Conservation (phyloP, 2,797 vertebrate genomes). For the Pyrrhura leucotis region DNA sequence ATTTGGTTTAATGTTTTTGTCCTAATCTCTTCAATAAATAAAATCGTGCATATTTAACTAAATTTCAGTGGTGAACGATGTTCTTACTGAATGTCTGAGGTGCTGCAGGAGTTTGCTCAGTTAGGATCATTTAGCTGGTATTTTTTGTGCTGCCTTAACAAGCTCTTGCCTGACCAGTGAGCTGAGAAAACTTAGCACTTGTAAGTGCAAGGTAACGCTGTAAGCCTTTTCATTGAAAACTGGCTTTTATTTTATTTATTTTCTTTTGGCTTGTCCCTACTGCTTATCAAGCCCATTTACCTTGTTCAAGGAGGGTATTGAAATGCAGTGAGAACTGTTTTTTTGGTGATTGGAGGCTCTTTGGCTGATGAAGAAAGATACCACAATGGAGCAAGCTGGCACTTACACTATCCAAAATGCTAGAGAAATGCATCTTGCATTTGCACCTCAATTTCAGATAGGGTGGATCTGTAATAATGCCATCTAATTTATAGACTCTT, state of each 20-base stretch:
- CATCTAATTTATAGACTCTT: background rate
- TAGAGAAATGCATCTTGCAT: background rate
- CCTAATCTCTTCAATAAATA: conserved; percentile 99
- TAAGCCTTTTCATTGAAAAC: background rate
- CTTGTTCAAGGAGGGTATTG: background rate
- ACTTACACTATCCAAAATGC: background rate
- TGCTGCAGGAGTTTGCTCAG: background rate
- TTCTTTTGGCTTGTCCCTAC: background rate
- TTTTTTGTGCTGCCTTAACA: background rate
- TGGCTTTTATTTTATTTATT: background rate
- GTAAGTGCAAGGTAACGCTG: background rate
- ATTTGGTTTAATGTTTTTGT: conserved; percentile 99
- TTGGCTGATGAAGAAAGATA: background rate
- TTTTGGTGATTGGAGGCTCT: background rate
- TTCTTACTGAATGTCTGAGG: background rate
- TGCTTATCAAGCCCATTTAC: background rate
- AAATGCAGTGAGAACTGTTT: background rate
- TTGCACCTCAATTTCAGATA: background rate
- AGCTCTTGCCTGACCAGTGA: background rate
- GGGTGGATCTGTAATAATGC: background rate
- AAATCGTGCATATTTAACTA: conserved; percentile 94
- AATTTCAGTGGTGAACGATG: conserved; percentile 17
- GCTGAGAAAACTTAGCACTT: background rate
- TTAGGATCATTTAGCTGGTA: background rate
- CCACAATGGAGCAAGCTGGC: background rate